A percentile compares a stretch with the other conserved stretches of the same genome.
phyloP scores from a whole-genome alignment of 2,888 invertebrate genomes.

The Pyralis farinalis region DNA sequence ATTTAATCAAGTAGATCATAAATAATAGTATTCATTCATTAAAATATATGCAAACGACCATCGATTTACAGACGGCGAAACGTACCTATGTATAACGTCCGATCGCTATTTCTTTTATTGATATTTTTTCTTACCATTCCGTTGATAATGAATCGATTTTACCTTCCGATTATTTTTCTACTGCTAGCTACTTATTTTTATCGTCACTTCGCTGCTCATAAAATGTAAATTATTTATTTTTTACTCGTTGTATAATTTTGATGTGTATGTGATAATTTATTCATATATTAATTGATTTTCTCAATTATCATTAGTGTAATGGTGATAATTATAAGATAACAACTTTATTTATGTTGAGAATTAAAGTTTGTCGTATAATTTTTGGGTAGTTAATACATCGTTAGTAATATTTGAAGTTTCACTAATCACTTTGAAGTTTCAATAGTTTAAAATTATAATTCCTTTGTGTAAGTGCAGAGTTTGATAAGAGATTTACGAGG shows the following conservation, averaged over 20 bases:
- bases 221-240: conserved; percentile 11
- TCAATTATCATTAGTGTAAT: too few relatives aligned
- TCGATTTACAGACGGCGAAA: conserved; percentile 44
- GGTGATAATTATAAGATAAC: too few relatives aligned
- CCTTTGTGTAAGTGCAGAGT: too few relatives aligned
- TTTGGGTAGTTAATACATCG: too few relatives aligned
- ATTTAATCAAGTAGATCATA: conserved; percentile 19
- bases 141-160: conserved; percentile 30
- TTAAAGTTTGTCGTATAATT: too few relatives aligned
- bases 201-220: conserved; percentile 4
- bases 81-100: conserved; percentile 16
- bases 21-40: conserved; percentile 37
- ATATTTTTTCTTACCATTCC: conserved; percentile 29
- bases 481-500: too few relatives aligned
- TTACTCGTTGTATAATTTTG: not conserved
- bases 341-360: too few relatives aligned
- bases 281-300: too few relatives aligned
- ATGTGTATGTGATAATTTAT: too few relatives aligned
- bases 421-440: too few relatives aligned
- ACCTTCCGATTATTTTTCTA: conserved; percentile 21
- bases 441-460: too few relatives aligned
- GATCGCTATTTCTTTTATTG: conserved; percentile 33
- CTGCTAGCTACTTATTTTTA: conserved; percentile 19
- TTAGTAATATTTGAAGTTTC: too few relatives aligned
- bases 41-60: conserved; percentile 50